Evolutionary conservation across 2,888 invertebrate genomes (phyloP).

Genomic region (Mesorhabditis spiculigera): DNA sequence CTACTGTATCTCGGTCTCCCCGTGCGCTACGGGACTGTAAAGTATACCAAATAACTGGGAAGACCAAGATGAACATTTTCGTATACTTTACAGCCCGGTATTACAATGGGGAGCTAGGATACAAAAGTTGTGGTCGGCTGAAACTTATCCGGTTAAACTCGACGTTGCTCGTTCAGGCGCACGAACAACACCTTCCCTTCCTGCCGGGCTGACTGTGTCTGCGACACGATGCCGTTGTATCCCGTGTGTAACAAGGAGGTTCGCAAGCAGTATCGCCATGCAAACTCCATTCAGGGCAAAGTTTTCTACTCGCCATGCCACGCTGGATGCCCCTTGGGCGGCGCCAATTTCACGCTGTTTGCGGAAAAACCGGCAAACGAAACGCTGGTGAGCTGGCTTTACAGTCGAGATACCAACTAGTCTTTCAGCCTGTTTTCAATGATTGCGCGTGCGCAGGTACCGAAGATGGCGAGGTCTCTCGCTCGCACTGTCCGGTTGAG

Average conservation of each 20-base stretch:
- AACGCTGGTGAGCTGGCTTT: conserved; percentile 12
- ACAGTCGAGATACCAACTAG: neutral
- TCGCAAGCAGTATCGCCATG: neutral
- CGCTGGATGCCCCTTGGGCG: conserved; percentile 46
- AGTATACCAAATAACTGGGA: too few relatives aligned
- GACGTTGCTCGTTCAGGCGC: conserved; percentile 15
- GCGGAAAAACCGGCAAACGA: conserved; percentile 13
- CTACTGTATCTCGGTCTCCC: too few relatives aligned
- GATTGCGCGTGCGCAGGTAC: conserved; percentile 43
- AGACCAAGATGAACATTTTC: too few relatives aligned
- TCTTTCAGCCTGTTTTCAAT: conserved; percentile 21
- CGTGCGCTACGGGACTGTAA: too few relatives aligned
- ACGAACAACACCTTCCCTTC: conserved; percentile 32
- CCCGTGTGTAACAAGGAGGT: conserved; percentile 57
- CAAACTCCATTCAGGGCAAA: conserved; percentile 27
- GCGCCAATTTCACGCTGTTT: conserved; percentile 37
- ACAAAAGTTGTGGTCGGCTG: too few relatives aligned
- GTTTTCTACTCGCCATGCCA: conserved; percentile 60
- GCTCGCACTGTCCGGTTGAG: conserved; percentile 40
- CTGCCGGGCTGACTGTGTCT: conserved; percentile 58
- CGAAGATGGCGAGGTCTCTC: conserved; percentile 37
- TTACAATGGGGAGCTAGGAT: too few relatives aligned
- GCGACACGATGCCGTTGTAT: conserved; percentile 56
- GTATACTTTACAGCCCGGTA: too few relatives aligned
- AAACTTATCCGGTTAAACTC: neutral